A percentile compares a stretch with the other conserved stretches of the same genome.
Evolutionary conservation across 2,888 invertebrate species (phyloP).

Genomic region (Crepidodera aurea): DNA sequence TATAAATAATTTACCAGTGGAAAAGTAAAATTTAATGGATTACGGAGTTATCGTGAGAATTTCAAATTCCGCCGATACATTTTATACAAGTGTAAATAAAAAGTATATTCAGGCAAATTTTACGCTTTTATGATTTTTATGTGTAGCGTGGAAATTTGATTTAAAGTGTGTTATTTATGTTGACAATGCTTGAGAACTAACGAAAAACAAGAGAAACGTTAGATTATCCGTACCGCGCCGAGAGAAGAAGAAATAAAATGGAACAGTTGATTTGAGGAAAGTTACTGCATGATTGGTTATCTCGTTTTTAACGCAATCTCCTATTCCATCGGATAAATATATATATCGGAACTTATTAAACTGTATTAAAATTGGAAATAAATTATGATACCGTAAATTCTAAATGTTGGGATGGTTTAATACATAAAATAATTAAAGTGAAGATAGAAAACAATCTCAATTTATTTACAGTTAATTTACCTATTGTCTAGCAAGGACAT

Average conservation of each 20-base stretch:
- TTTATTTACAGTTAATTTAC: too few species aligned
- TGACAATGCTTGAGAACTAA: slow-evolving; percentile 14
- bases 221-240: background rate
- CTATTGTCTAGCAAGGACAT: too few species aligned
- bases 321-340: too few species aligned
- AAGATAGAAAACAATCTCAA: too few species aligned
- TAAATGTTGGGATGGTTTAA: too few species aligned
- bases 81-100: slow-evolving; percentile 10
- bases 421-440: too few species aligned
- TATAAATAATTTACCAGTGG: too few species aligned
- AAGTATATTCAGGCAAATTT: slow-evolving; percentile 8
- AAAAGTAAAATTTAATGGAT: slow-evolving; percentile 14
- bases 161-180: slow-evolving; percentile 16
- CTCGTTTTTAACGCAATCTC: too few species aligned
- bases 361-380: too few species aligned
- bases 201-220: background rate
- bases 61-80: slow-evolving; percentile 6
- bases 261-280: background rate
- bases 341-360: too few species aligned
- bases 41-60: slow-evolving; percentile 21
- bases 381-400: too few species aligned
- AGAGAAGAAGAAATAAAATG: background rate
- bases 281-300: background rate
- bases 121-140: slow-evolving; percentile 16
- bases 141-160: slow-evolving; percentile 15